Base-by-base conservation (phyloP, 1,140 invertebrate species). In the Conus ventricosus region DNA sequence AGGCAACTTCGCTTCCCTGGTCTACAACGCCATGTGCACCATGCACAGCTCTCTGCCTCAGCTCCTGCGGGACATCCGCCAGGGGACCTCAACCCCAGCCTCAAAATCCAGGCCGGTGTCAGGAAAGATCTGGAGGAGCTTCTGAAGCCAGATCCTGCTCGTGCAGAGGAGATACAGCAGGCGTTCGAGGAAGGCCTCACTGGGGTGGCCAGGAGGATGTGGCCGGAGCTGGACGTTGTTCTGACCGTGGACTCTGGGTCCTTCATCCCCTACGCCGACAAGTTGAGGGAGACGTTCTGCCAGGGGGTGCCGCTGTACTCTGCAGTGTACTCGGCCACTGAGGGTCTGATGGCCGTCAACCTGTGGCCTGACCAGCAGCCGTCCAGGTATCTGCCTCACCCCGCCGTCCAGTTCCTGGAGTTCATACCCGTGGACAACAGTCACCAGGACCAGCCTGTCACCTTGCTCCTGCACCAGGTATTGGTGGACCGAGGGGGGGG, bases 311-410 rank as follows among this genome's bases (percentile, higher is more conserved):
- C 92, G 10, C 55, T 94, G 11, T 95, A 95, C 89, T 95, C 94
- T 10, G 93, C 94, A 8, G 84, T 95, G 15, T 95, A 95, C 91
- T 94, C 94, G 20, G 94, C 94, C 23, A 94, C 95, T 23, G 95
- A 95, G 85, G 95, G 95, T n/a, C 87, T 95, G 4, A 57, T 95
- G 20, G 95, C 94, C 13, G 83, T 95, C 13, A 95, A 95, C 84
- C 91, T 94, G 51, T 94, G 93, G 93, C 57, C 57, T 15, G 93
- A 93, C 17, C 27, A 85, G 13, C 81, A 86, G 15, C 92, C 92
- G 0, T 92, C 92, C 86, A 90, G 89, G 11, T 95, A 95, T 85
- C 84, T 95, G 39, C 90, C 95, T 6, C 87, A 93, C n/a, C 94
- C 93, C 5, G 75, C 82, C 7, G 90, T 93, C 20, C 93, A 94